These are phyloP conservation scores for Arenaria interpres DNA, from an alignment of 2,113 vertebrate genomes.

Conservation along the genomic window DNA sequence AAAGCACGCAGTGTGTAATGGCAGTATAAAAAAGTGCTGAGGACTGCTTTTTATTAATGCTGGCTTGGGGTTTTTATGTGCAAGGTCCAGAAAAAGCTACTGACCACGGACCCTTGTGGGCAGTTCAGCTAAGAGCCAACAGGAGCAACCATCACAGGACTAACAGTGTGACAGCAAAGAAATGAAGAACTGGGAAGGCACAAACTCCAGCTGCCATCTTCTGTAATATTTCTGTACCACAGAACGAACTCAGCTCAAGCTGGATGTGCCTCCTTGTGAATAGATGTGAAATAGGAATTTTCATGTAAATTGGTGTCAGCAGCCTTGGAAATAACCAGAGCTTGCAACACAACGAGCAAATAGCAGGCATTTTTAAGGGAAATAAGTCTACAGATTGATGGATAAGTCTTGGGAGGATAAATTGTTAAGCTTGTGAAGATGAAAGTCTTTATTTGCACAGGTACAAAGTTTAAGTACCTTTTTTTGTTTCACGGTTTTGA, in stretches of 20 bases:
- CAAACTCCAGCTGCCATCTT: not conserved
- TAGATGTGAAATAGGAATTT: constrained; percentile 1
- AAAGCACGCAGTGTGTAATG: constrained; percentile 24
- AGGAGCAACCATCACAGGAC: not conserved
- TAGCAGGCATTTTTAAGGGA: constrained; percentile 14
- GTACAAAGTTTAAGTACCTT: constrained; percentile 33
- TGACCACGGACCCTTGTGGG: not conserved
- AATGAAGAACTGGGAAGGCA: not conserved
- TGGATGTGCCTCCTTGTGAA: not conserved
- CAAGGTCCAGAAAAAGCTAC: not conserved
- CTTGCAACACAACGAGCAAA: not conserved
- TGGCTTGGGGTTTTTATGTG: not conserved
- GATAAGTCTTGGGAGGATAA: constrained; percentile 36
- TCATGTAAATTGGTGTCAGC: constrained; percentile 43
- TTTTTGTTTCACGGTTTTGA: not conserved
- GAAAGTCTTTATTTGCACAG: constrained; percentile 54
- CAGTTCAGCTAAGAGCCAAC: not conserved
- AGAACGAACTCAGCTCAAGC: not conserved
- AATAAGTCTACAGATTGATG: constrained; percentile 37
- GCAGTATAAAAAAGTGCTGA: constrained; percentile 7
- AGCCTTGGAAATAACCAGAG: constrained; percentile 36
- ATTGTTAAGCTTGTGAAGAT: constrained; percentile 30
- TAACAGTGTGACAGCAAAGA: not conserved
- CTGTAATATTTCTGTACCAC: not conserved
- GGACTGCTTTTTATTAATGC: not conserved